Evolutionary conservation across 2,888 invertebrate species (phyloP).

Genomic region (Athalia rosae): DNA sequence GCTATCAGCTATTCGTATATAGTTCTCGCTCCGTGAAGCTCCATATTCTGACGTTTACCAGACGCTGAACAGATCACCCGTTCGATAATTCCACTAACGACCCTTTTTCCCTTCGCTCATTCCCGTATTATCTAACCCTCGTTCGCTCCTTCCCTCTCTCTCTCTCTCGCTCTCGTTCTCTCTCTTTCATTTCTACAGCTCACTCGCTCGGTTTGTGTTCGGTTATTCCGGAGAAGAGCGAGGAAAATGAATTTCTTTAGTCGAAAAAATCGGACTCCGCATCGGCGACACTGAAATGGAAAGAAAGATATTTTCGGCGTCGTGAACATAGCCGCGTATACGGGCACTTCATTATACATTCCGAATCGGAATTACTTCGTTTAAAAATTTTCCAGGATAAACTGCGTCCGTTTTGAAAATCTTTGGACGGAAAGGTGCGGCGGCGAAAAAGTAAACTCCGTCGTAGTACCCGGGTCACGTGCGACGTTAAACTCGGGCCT

Average conservation of each 20-base stretch:
- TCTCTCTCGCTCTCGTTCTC: neutral
- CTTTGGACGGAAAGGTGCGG: slow-evolving; percentile 16
- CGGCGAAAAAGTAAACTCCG: slow-evolving; percentile 12
- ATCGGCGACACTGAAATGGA: neutral
- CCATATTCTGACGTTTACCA: slow-evolving; percentile 39
- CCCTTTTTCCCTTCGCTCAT: slow-evolving; percentile 29
- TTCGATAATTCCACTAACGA: slow-evolving; percentile 37
- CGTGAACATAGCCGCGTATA: no score
- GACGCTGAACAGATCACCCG: slow-evolving; percentile 42
- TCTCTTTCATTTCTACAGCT: slow-evolving; percentile 32
- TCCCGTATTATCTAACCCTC: neutral
- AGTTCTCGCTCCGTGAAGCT: slow-evolving; percentile 42
- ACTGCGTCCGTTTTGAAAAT: slow-evolving; percentile 16
- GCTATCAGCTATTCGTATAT: neutral
- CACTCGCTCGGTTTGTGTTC: slow-evolving; percentile 7
- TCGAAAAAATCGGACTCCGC: neutral
- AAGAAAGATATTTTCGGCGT: neutral
- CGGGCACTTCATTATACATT: no score
- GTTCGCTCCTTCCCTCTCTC: neutral
- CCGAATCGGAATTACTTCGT: no score
- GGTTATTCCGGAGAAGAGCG: neutral
- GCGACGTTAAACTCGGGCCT: slow-evolving; percentile 50
- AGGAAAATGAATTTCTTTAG: no score
- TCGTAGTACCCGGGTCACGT: slow-evolving; percentile 54
- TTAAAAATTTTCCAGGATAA: neutral